Conservation (phyloP, 2,113 vertebrate species). For the Trichomycterus rosablanca region DNA sequence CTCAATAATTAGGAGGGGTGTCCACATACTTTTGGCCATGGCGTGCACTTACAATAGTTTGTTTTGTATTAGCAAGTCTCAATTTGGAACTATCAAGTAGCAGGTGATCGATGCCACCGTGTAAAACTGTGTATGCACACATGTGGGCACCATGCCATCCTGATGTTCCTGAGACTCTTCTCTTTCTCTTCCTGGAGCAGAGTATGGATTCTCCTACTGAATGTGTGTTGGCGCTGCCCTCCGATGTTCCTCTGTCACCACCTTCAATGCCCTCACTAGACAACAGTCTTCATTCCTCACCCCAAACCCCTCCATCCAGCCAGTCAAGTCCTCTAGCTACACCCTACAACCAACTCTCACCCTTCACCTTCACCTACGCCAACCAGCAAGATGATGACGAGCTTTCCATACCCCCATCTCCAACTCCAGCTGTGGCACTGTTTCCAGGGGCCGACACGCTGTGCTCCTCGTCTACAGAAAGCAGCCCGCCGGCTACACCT, state of each 20-base stretch:
- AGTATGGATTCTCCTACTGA: constrained; percentile 76
- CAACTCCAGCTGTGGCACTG: constrained; percentile 63
- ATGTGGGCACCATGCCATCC: no score
- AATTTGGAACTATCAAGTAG: no score
- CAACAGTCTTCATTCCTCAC: constrained; percentile 63
- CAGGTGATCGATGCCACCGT: no score
- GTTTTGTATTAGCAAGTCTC: no score
- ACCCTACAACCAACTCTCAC: constrained; percentile 59
- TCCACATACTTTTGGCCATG: no score
- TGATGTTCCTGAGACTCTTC: constrained; percentile 1
- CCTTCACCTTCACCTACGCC: constrained; percentile 52
- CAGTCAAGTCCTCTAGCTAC: constrained; percentile 53
- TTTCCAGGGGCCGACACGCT: constrained; percentile 62
- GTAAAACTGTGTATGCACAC: no score
- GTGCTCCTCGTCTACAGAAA: constrained; percentile 57
- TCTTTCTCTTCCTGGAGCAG: constrained; percentile 46
- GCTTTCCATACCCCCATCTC: constrained; percentile 57
- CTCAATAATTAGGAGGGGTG: no score
- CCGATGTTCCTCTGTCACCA: constrained; percentile 64
- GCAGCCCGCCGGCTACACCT: constrained; percentile 58
- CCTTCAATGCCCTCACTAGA: constrained; percentile 66
- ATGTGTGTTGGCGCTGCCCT: constrained; percentile 68
- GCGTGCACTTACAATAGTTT: no score
- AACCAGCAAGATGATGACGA: constrained; percentile 46
- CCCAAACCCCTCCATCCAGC: constrained; percentile 56